Evolutionary conservation across 2,113 vertebrate species (phyloP).

Genomic region (Mastomys natalensis): DNA sequence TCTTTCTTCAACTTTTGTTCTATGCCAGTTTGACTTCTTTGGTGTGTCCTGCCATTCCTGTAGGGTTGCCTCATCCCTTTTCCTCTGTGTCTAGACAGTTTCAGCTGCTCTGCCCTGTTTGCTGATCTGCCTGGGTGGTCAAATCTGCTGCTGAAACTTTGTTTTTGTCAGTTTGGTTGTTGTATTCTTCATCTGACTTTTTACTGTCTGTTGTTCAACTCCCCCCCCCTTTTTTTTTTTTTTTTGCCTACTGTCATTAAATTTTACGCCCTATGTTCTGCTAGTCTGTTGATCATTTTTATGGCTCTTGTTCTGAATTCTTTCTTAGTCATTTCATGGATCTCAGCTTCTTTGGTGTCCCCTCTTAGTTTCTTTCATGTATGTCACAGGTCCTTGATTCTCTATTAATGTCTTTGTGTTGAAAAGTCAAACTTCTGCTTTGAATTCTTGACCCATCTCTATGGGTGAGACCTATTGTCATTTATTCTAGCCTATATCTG

Average conservation of each 20-base stretch:
- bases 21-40: not conserved
- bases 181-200: not conserved
- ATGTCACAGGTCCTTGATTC: not conserved
- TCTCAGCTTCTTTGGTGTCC: not conserved
- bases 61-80: not conserved
- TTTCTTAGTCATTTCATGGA: not conserved
- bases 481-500: not conserved
- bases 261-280: not conserved
- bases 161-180: not conserved
- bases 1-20: not conserved
- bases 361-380: not conserved
- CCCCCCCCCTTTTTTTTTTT: no score
- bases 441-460: not conserved
- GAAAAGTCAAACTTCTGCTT: not conserved
- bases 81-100: not conserved
- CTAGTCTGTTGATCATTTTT: not conserved
- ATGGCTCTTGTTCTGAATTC: not conserved
- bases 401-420: not conserved
- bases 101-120: not conserved
- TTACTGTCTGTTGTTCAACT: not conserved
- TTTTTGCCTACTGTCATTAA: not conserved
- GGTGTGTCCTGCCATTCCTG: not conserved
- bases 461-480: not conserved
- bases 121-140: not conserved
- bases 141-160: not conserved